phyloP scores from a whole-genome alignment of 2,888 invertebrate genomes.

The Ypsolopha scabrella region DNA sequence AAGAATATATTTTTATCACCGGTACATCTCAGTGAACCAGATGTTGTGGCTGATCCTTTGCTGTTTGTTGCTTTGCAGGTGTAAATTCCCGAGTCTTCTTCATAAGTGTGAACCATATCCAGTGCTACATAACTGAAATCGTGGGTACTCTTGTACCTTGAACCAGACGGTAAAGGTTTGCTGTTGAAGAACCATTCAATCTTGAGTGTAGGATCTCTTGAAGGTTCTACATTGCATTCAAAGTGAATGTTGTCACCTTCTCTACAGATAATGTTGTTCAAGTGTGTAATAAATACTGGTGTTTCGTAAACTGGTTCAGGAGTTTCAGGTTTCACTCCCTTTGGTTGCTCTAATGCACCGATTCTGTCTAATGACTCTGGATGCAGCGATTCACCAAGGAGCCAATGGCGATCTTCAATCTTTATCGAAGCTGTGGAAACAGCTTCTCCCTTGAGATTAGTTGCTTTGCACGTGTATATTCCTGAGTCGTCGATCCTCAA shows the following conservation, averaged over 20 bases:
- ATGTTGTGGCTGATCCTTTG: constrained; percentile 90
- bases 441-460: constrained; percentile 93
- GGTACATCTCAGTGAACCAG: constrained; percentile 88
- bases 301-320: constrained; percentile 85
- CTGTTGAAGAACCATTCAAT: constrained; percentile 98
- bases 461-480: constrained; percentile 95
- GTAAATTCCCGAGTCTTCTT: constrained; percentile 93
- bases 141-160: constrained; percentile 91
- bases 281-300: constrained; percentile 90
- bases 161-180: constrained; percentile 86
- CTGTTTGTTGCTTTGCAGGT: constrained; percentile 91
- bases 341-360: constrained; percentile 86
- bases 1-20: constrained; percentile 83
- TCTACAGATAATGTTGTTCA: constrained; percentile 89
- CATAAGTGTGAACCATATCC: constrained; percentile 88
- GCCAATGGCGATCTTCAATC: constrained; percentile 89
- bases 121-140: constrained; percentile 97
- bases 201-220: constrained; percentile 89
- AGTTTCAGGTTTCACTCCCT: constrained; percentile 73
- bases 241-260: constrained; percentile 92
- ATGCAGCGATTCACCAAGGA: constrained; percentile 88
- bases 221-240: constrained; percentile 92
- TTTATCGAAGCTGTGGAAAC: constrained; percentile 92
- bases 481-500: constrained; percentile 92
- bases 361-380: constrained; percentile 91